phyloP scores from a whole-genome alignment of 2,113 vertebrate genomes.

The Anarrhichthys ocellatus region DNA sequence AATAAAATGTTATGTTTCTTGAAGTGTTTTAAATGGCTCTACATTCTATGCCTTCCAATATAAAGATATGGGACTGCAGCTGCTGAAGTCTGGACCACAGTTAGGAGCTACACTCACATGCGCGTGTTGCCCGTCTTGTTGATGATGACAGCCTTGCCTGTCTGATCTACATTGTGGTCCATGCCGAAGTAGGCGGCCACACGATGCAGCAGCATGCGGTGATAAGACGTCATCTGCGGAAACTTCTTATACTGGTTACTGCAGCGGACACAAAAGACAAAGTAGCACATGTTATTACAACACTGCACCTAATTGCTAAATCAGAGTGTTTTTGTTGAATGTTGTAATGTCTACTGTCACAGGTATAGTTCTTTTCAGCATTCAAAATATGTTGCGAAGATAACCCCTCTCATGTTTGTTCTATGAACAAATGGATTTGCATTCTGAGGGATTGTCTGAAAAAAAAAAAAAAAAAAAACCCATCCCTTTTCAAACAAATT shows the following conservation, averaged over 20 bases:
- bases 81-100: background rate
- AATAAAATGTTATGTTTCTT: background rate
- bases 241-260: conserved; percentile 99
- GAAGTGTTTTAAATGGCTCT: background rate
- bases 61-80: background rate
- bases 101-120: conserved; percentile 87
- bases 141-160: conserved; percentile 98
- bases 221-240: conserved; percentile 99
- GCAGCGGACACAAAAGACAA: conserved; percentile 32
- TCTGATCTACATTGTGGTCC: conserved; percentile 99
- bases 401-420: background rate
- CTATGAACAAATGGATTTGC: background rate
- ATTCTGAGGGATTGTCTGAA: background rate
- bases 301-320: background rate
- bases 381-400: conserved; percentile 5
- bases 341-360: background rate
- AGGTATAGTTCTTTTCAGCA: background rate
- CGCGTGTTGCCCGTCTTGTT: conserved; percentile 99
- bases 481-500: background rate
- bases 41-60: background rate
- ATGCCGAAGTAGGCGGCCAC: conserved; percentile 99
- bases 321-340: background rate
- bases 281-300: background rate
- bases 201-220: conserved; percentile 97
- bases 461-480: background rate